Percentiles rank a stretch among this genome's conserved stretches.
Evolutionary conservation across 2,888 invertebrate species (phyloP).

Genomic region (Trachelus stipa): DNA sequence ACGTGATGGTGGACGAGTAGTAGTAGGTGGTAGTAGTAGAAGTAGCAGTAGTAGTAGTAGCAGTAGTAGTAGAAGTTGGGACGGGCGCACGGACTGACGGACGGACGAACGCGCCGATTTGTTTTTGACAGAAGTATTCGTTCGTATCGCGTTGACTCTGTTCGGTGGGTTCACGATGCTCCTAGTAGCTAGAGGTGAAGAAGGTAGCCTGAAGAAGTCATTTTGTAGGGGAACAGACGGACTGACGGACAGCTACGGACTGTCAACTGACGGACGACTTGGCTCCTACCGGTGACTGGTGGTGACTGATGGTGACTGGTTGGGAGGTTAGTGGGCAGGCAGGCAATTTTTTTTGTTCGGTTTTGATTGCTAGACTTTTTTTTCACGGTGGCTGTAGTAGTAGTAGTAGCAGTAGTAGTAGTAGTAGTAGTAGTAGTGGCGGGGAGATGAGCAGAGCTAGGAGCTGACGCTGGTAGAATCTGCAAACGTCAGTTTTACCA

Average conservation of each 20-base stretch:
- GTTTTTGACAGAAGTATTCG: conserved; percentile 56
- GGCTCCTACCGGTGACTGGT: conserved; percentile 52
- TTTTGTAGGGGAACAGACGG: conserved; percentile 56
- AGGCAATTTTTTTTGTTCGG: conserved; percentile 60
- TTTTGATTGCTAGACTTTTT: conserved; percentile 56
- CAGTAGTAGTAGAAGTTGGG: conserved; percentile 44
- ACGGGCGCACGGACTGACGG: conserved; percentile 59
- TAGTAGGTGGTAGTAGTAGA: conserved; percentile 43
- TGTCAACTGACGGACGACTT: conserved; percentile 36
- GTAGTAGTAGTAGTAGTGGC: conserved; percentile 59
- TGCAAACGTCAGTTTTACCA: conserved; percentile 67
- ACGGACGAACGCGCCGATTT: conserved; percentile 56
- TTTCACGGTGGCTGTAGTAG: conserved; percentile 65
- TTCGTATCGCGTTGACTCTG: conserved; percentile 54
- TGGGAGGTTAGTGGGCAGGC: conserved; percentile 66
- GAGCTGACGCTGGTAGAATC: conserved; percentile 66
- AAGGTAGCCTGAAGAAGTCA: conserved; percentile 58
- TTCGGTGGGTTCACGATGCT: conserved; percentile 58
- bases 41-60: conserved; percentile 35
- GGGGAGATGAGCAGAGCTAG: conserved; percentile 66
- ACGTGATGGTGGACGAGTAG: conserved; percentile 57
- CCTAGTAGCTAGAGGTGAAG: conserved; percentile 58
- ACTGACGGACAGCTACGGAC: conserved; percentile 47
- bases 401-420: conserved; percentile 45
- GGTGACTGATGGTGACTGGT: conserved; percentile 66